A percentile compares a stretch with the other conserved stretches of the same genome.
Conservation (phyloP, 1,140 invertebrate genomes). For the Pogonomyrmex barbatus region DNA sequence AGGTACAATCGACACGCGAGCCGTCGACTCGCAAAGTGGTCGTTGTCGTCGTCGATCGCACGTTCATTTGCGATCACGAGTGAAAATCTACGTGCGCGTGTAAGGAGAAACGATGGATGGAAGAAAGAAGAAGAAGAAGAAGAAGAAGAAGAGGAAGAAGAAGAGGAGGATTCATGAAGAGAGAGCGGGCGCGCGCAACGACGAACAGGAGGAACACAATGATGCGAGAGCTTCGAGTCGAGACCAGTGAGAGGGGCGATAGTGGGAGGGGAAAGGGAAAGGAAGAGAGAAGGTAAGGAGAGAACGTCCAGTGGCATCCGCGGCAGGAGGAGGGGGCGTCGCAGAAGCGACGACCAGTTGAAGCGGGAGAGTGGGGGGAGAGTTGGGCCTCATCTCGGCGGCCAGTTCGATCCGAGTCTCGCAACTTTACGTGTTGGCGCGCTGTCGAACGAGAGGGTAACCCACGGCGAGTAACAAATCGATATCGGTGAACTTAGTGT, state of each 20-base stretch:
- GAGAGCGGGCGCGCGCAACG: not conserved
- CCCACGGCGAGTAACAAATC: conserved; percentile 51
- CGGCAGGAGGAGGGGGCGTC: conserved; percentile 46
- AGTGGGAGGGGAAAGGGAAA: not conserved
- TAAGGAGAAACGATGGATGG: conserved; percentile 14
- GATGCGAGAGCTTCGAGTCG: conserved; percentile 62
- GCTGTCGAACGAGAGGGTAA: conserved; percentile 53
- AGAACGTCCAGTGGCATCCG: conserved; percentile 73
- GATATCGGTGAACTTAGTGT: conserved; percentile 13
- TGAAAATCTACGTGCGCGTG: conserved; percentile 45
- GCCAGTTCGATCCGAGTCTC: conserved; percentile 74
- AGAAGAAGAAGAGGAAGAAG: not conserved
- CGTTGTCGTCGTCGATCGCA: conserved; percentile 26
- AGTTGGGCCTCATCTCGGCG: conserved; percentile 75
- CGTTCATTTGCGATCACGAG: conserved; percentile 47
- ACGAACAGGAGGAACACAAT: conserved; percentile 43
- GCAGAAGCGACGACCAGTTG: conserved; percentile 70
- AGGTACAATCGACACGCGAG: conserved; percentile 52
- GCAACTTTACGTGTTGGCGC: conserved; percentile 66
- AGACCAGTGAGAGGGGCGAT: not conserved
- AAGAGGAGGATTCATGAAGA: not conserved
- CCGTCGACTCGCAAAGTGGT: conserved; percentile 16
- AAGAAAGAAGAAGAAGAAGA: too few relatives aligned
- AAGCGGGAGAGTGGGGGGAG: conserved; percentile 54
- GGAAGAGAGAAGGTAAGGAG: conserved; percentile 63